Evolutionary conservation across 2,888 invertebrate species (phyloP).

Genomic region (Colletes collaris): DNA sequence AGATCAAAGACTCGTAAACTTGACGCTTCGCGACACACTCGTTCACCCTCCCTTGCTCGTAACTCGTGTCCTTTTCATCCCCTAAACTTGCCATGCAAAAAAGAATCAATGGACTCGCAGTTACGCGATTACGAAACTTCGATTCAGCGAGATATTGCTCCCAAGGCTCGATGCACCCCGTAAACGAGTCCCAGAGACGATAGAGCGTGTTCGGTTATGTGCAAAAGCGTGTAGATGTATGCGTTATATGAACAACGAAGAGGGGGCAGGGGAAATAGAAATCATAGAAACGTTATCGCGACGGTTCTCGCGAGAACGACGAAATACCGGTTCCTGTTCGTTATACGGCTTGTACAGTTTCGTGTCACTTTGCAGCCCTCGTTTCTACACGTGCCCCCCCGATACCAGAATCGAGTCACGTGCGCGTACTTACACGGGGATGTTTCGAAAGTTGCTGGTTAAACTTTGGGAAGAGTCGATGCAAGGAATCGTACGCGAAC

Average conservation of each 20-base stretch:
- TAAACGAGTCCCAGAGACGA: slow-evolving; percentile 22
- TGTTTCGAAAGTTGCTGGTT: slow-evolving; percentile 1
- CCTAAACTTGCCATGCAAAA: slow-evolving; percentile 4
- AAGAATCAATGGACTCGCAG: slow-evolving; percentile 31
- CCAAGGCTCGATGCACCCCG: slow-evolving; percentile 2
- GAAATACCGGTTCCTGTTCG: slow-evolving; percentile 58
- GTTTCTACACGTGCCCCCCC: slow-evolving; percentile 19
- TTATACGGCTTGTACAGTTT: slow-evolving; percentile 41
- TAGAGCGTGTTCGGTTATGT: slow-evolving; percentile 22
- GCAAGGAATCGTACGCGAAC: not conserved
- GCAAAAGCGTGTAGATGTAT: slow-evolving; percentile 38
- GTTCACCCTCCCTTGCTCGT: not conserved
- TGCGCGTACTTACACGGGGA: not conserved
- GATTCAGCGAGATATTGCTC: slow-evolving; percentile 19
- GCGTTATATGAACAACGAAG: slow-evolving; percentile 30
- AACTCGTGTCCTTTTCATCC: slow-evolving; percentile 5
- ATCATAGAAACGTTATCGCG: slow-evolving; percentile 54
- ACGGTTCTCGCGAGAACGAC: slow-evolving; percentile 47
- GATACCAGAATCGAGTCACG: slow-evolving; percentile 3
- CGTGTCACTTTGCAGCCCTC: slow-evolving; percentile 42
- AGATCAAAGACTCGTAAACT: slow-evolving; percentile 30
- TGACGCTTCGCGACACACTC: not conserved
- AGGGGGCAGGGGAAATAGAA: slow-evolving; percentile 38
- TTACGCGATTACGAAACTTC: slow-evolving; percentile 47
- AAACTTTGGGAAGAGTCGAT: slow-evolving; percentile 6